phyloP scores from a whole-genome alignment of 2,888 invertebrate genomes.

The Meghimatium bilineatum region DNA sequence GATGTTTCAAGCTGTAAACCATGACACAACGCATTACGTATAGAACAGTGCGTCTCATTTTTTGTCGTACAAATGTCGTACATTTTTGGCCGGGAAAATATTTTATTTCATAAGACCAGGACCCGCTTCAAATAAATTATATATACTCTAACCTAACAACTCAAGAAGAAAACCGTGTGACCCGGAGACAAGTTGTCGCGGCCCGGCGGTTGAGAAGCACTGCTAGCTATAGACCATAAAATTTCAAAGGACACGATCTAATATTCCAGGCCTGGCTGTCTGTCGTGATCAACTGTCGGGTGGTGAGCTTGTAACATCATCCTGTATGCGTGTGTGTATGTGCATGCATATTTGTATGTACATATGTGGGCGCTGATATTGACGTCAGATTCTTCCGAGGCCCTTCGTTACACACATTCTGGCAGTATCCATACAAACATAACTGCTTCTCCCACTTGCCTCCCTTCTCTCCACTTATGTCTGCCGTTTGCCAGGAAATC shows the following conservation, averaged over 20 bases:
- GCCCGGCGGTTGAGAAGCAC: no score
- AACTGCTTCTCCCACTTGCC: neutral
- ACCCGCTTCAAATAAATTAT: no score
- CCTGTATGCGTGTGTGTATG: neutral
- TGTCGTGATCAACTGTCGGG: neutral
- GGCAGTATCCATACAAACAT: neutral
- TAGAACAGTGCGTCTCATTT: no score
- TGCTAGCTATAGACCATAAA: neutral
- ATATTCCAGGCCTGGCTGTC: neutral
- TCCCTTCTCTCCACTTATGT: constrained; percentile 1
- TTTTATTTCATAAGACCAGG: no score
- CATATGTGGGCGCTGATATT: neutral
- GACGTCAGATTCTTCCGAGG: neutral
- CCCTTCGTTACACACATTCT: neutral
- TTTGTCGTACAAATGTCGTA: no score
- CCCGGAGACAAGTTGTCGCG: no score
- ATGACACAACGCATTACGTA: no score
- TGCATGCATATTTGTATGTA: neutral
- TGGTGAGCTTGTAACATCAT: neutral
- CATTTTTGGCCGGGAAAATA: no score
- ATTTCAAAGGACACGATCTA: neutral
- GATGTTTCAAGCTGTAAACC: no score
- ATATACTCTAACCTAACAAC: no score
- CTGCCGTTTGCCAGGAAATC: constrained; percentile 20
- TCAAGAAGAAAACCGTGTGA: no score